Conservation (phyloP, 2,113 vertebrate genomes). For the Furnarius figulus region DNA sequence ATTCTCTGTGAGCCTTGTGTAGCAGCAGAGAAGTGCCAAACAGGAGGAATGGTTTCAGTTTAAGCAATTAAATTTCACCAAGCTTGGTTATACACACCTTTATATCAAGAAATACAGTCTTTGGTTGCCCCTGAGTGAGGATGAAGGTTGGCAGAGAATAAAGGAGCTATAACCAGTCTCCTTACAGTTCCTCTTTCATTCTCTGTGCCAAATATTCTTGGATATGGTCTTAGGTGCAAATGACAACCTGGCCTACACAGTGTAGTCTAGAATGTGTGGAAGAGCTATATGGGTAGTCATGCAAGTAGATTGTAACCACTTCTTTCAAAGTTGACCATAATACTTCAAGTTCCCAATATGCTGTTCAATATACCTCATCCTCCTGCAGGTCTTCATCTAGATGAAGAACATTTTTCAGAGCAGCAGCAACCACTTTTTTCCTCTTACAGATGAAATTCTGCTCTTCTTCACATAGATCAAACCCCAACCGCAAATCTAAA, state of each 20-base stretch:
- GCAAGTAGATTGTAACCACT: background rate
- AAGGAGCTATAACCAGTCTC: background rate
- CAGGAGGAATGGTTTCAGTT: background rate
- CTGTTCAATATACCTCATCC: slow-evolving; percentile 68
- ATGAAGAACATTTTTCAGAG: slow-evolving; percentile 75
- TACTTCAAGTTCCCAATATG: background rate
- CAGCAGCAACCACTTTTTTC: slow-evolving; percentile 73
- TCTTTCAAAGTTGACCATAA: background rate
- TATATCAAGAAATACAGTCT: rapidly evolving
- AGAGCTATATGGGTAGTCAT: background rate
- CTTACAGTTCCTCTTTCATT: background rate
- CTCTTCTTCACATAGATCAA: slow-evolving; percentile 75
- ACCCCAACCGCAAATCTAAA: slow-evolving; percentile 77
- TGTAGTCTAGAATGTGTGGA: background rate
- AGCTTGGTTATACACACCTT: background rate
- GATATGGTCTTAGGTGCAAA: background rate
- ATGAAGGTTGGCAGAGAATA: background rate
- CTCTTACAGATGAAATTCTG: slow-evolving; percentile 79
- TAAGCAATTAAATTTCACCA: background rate
- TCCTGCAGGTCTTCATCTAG: slow-evolving; percentile 70
- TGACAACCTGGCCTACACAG: background rate
- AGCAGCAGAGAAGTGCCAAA: background rate
- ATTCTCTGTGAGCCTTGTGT: background rate
- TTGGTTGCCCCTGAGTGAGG: background rate
- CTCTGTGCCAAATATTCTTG: background rate